Percentiles rank a stretch among this genome's conserved stretches.
phyloP scores from a whole-genome alignment of 2,113 vertebrate species.

The Urocynchramus pylzowi region DNA sequence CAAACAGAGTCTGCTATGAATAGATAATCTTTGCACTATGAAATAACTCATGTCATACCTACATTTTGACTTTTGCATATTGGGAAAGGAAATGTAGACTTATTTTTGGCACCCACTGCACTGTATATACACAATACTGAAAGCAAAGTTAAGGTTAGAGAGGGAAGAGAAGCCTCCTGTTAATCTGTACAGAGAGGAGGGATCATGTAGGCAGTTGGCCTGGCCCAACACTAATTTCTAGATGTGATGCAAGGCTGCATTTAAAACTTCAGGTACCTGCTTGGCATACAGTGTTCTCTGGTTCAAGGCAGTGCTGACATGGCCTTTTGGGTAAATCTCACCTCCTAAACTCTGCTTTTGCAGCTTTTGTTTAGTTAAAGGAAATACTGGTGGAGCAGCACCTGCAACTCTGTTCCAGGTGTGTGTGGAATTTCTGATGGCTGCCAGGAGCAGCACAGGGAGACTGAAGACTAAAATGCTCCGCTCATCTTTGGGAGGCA shows the following conservation, averaged over 20 bases:
- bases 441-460: not conserved
- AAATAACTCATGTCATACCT: conserved; percentile 30
- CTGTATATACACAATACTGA: not conserved
- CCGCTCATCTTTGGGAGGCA: not conserved
- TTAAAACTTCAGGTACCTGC: not conserved
- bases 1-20: not conserved
- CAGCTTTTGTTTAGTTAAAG: not conserved
- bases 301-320: not conserved
- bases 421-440: not conserved
- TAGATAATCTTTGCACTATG: not conserved
- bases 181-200: not conserved
- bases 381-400: not conserved
- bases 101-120: not conserved
- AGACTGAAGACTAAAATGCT: not conserved
- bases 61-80: conserved; percentile 2
- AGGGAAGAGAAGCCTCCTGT: not conserved
- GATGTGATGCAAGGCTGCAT: not conserved
- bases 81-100: conserved; percentile 28
- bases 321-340: not conserved
- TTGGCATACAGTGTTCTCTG: not conserved
- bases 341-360: not conserved
- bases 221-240: not conserved
- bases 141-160: not conserved
- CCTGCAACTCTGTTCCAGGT: not conserved
- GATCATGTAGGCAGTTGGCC: not conserved